These are phyloP conservation scores for Clarias laeviceps DNA, from an alignment of 2,797 vertebrate species.

Conservation along the genomic window DNA sequence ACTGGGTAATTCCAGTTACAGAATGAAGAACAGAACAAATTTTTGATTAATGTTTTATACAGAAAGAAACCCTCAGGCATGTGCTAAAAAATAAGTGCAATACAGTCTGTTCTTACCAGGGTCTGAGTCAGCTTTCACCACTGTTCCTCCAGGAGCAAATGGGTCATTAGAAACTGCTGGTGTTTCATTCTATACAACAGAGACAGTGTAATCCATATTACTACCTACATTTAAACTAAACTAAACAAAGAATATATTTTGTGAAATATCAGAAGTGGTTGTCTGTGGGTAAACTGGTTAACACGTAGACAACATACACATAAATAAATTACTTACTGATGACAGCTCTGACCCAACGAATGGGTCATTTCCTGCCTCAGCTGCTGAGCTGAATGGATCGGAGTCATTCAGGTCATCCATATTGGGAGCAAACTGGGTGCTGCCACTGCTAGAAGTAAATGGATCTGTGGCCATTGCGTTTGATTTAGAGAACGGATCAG, in stretches of 20 bases:
- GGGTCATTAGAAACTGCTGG: conserved; percentile 84
- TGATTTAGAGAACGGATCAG: conserved; percentile 50
- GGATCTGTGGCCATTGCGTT: conserved; percentile 54
- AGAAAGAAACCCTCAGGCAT: background rate
- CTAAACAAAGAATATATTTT: background rate
- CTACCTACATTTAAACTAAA: background rate
- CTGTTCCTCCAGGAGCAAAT: conserved; percentile 93
- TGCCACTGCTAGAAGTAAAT: conserved; percentile 60
- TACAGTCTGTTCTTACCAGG: conserved; percentile 75
- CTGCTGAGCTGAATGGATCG: conserved; percentile 74
- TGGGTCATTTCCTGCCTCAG: conserved; percentile 66
- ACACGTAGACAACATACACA: too few species aligned
- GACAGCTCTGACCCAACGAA: conserved; percentile 65
- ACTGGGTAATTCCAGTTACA: background rate
- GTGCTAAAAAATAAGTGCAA: background rate
- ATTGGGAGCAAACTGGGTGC: conserved; percentile 66
- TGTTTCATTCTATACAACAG: conserved; percentile 76
- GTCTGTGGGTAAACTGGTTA: background rate
- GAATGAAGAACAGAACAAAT: background rate
- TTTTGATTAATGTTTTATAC: background rate
- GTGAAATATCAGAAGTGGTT: background rate
- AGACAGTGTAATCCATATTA: background rate
- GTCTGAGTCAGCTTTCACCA: conserved; percentile 82
- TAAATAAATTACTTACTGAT: conserved; percentile 61
- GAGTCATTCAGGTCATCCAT: conserved; percentile 54